Percentiles rank a stretch among this genome's conserved stretches.
phyloP scores from a whole-genome alignment of 2,113 vertebrate species.

The Cyprinodon tularosa region DNA sequence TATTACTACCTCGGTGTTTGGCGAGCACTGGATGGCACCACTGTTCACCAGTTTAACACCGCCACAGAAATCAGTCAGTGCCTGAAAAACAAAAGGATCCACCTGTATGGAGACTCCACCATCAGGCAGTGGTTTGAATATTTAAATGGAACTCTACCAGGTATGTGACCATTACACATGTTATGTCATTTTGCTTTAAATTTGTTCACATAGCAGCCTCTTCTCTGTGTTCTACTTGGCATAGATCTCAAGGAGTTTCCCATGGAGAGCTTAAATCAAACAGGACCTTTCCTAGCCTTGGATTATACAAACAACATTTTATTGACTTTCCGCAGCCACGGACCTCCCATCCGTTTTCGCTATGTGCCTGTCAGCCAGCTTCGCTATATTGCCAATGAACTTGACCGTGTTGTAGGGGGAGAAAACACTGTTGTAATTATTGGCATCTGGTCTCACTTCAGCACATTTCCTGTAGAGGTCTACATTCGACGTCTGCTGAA shows the following conservation, averaged over 20 bases:
- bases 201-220: background rate
- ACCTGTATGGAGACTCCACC: slow-evolving; percentile 92
- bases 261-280: slow-evolving; percentile 82
- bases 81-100: slow-evolving; percentile 85
- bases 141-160: slow-evolving; percentile 83
- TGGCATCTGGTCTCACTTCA: slow-evolving; percentile 91
- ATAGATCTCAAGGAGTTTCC: slow-evolving; percentile 87
- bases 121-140: slow-evolving; percentile 93
- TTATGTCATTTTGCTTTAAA: background rate
- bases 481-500: slow-evolving; percentile 86
- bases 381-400: slow-evolving; percentile 88
- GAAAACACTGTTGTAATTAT: slow-evolving; percentile 84
- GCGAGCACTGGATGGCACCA: slow-evolving; percentile 77
- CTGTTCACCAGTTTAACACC: slow-evolving; percentile 81
- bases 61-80: slow-evolving; percentile 81
- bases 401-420: slow-evolving; percentile 85
- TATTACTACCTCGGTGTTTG: slow-evolving; percentile 87
- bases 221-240: slow-evolving; percentile 2
- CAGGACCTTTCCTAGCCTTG: slow-evolving; percentile 87
- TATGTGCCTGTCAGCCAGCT: slow-evolving; percentile 81
- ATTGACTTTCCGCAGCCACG: slow-evolving; percentile 86
- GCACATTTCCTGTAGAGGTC: slow-evolving; percentile 87
- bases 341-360: slow-evolving; percentile 87
- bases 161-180: slow-evolving; percentile 60
- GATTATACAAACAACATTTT: slow-evolving; percentile 85